Evolutionary conservation across 2,797 vertebrate species (phyloP).

Genomic region (Gorsachius magnificus): DNA sequence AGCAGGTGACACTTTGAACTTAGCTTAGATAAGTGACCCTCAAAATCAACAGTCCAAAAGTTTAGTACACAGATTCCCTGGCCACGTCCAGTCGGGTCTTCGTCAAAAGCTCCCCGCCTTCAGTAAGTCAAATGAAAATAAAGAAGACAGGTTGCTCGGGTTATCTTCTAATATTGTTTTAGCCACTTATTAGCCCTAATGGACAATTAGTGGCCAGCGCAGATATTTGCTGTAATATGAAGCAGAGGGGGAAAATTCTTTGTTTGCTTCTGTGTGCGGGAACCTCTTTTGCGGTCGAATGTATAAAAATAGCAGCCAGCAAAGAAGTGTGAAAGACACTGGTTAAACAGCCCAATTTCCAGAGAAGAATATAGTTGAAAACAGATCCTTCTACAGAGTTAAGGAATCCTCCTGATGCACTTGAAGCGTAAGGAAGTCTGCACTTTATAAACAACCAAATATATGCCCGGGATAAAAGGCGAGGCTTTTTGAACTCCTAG

Average conservation of each 20-base stretch:
- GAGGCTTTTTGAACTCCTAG: slow-evolving; percentile 65
- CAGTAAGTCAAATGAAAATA: slow-evolving; percentile 63
- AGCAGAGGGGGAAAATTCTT: slow-evolving; percentile 43
- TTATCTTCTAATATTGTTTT: slow-evolving; percentile 73
- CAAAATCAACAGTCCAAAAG: slow-evolving; percentile 76
- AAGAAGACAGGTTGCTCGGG: slow-evolving; percentile 68
- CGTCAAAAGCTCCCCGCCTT: slow-evolving; percentile 66
- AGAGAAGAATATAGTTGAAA: slow-evolving; percentile 48
- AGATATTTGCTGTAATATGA: slow-evolving; percentile 27
- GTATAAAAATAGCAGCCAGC: slow-evolving; percentile 61
- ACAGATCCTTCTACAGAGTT: slow-evolving; percentile 27
- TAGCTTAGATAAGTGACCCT: slow-evolving; percentile 76
- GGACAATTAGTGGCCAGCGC: slow-evolving; percentile 68
- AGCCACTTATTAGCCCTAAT: slow-evolving; percentile 70
- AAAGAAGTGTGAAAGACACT: slow-evolving; percentile 44
- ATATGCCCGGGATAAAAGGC: slow-evolving; percentile 63
- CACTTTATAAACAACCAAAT: slow-evolving; percentile 67
- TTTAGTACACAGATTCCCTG: slow-evolving; percentile 73
- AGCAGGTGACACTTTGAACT: slow-evolving; percentile 76
- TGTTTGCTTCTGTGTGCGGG: slow-evolving; percentile 57
- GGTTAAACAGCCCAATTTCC: slow-evolving; percentile 33
- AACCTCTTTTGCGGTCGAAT: slow-evolving; percentile 12
- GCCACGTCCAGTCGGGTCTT: slow-evolving; percentile 66
- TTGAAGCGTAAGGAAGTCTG: slow-evolving; percentile 63
- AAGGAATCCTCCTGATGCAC: slow-evolving; percentile 53